Base-by-base conservation (phyloP, 2,888 invertebrate genomes). In the Ichneumon xanthorius region DNA sequence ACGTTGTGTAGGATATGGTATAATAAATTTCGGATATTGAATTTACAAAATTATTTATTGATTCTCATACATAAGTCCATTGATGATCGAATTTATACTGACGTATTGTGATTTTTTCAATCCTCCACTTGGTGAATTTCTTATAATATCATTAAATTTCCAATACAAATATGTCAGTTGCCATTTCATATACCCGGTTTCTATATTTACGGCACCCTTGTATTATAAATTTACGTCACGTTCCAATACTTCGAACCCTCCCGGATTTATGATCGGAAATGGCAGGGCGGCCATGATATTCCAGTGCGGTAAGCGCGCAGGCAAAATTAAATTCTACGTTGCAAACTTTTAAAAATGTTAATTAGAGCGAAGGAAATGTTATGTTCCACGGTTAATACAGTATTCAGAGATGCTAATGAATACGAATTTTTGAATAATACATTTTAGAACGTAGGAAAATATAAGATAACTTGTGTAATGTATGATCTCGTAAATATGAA, bases 401-500 rank as follows among this genome's bases (percentile, higher is more conserved):
- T 63, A 63, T 75, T 75, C 61, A 50, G 37, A 50, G 75, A 82
- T 82, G 75, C 71, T 79, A 79, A 85, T 85, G 79, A 65, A 71
- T 85, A 79, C 65, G 79, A 65, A 80, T 82, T 63, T 72, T 71
- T 79, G 75, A 79, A 82, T 79, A 85, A 75, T 72, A 80, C 82
- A 71, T 65, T 50, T 58, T 40, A n/a, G 71, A 67, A 61, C 58
- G 67, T 76, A 50, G 30, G 40, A 45, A 22, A 45, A 26, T 33
- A 61, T 71, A 48, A 80, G 40, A 76, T 76, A 67, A 65, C 63
- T 45, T 33, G 53, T 55, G 37, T 84, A 67, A 76, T 65, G 71
- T 72, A 80, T 55, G 75, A 82, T 76, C 85, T 79, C 85, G 82
- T 85, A 82, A 85, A 85, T 82, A 80, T 85, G 76, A 80, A 82